Evolutionary conservation across 2,113 vertebrate species (phyloP), one percentile per base, ranked within the genome.

Genomic region (Ptychochromis oligacanthus): DNA sequence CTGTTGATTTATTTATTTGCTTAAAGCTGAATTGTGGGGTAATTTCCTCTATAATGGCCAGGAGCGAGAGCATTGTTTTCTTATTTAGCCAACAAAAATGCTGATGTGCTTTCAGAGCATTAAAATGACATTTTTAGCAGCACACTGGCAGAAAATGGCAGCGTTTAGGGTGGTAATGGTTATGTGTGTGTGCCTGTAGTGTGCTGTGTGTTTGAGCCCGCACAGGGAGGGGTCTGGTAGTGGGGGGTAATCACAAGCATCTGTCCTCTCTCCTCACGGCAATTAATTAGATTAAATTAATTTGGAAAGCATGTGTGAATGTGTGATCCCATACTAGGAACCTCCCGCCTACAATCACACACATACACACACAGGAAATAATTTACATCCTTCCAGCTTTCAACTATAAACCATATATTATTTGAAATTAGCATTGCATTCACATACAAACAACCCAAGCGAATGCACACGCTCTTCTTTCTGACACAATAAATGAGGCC

Each of bases 281-380:
- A 76, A 93, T 94, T 91, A 92, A 93, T 93, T 93, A 89, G 88
- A 93, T 92, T 90, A 84, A 93, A 93, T 93, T 92, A 91, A 94
- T 93, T 92, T 92, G 75, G 83, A 81, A 89, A 92, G 88, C 83
- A 26, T 90, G 87, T 92, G 79, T 86, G 88, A 83, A 84, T 83
- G 88, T 87, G 85, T 88, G 88, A 90, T 87, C 88, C 77, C 81
- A 79, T 55, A 59, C 81, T 76, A 87, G 72, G 67, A 77, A 28
- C 46, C 74, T 76, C 61, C 54, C 24, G 1, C 61, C 57, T 60
- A 43, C 52, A 83, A 7, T 8, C 40, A 76, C 67, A 83, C 52
- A 81, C 11, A 74, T 58, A 88, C 77, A 85, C 55, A 77, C 38
- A 75, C 62, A 13, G 38, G n/a, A 60, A 74, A 72, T 57, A 59